These are phyloP conservation scores for Micrastur ruficollis DNA, from an alignment of 2,797 vertebrate genomes.

Conservation along the genomic window DNA sequence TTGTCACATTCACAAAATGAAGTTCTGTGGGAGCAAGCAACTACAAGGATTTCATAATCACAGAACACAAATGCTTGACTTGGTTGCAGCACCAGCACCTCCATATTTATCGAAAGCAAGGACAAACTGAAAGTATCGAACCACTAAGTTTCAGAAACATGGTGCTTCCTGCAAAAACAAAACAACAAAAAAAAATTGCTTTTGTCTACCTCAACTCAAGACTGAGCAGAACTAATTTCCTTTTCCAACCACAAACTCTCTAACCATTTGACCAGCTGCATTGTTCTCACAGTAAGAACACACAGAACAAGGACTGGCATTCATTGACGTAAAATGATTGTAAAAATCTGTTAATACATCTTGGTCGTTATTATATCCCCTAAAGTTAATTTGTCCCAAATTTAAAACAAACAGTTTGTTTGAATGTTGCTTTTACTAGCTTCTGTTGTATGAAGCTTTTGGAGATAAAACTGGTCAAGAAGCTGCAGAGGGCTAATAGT, in stretches of 20 bases:
- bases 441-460: not conserved
- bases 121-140: not conserved
- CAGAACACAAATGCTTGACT: not conserved
- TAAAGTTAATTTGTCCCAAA: not conserved
- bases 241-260: not conserved
- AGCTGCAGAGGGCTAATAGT: not conserved
- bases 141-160: not conserved
- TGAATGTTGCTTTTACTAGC: not conserved
- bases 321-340: not conserved
- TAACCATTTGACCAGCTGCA: not conserved
- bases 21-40: not conserved
- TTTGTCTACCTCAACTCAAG: not conserved
- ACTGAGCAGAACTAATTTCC: not conserved
- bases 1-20: not conserved
- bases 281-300: not conserved
- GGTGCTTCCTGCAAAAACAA: not conserved
- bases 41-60: not conserved
- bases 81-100: not conserved
- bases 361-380: not conserved
- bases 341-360: not conserved
- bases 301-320: not conserved
- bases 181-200: not conserved
- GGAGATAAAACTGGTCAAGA: not conserved
- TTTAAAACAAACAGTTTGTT: not conserved
- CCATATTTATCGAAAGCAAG: not conserved